A percentile compares a stretch with the other conserved stretches of the same genome.
Evolutionary conservation across 2,797 vertebrate genomes (phyloP).

Genomic region (Acomys russatus): DNA sequence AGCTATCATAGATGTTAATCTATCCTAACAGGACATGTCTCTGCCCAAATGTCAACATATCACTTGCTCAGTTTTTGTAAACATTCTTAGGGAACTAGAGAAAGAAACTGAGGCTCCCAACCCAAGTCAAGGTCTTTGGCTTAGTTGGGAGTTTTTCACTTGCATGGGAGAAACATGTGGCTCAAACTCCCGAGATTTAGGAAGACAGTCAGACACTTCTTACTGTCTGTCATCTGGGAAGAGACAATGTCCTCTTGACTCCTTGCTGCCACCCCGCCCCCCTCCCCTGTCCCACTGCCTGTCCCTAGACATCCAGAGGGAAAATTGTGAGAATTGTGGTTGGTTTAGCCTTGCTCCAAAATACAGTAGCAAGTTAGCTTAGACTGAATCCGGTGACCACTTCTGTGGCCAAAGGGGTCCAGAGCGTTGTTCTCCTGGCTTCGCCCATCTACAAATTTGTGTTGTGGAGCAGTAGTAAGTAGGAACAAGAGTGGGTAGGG

Average conservation of each 20-base stretch:
- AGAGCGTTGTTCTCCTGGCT: not conserved
- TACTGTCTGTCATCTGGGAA: not conserved
- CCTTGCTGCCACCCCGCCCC: no score
- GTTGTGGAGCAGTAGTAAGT: not conserved
- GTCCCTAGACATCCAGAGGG: not conserved
- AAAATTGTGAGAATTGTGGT: not conserved
- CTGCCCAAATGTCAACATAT: not conserved
- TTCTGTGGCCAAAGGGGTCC: not conserved
- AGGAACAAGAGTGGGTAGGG: not conserved
- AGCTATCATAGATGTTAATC: not conserved
- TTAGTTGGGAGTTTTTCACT: conserved; percentile 37
- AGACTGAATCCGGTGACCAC: not conserved
- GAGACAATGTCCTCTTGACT: not conserved
- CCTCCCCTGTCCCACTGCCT: no score
- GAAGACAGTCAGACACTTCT: not conserved
- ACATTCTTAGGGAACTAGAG: not conserved
- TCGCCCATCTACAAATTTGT: no score
- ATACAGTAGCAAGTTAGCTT: not conserved
- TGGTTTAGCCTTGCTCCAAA: not conserved
- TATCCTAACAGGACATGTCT: not conserved
- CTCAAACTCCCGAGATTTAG: conserved; percentile 55
- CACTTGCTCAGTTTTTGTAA: not conserved
- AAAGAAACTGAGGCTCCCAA: not conserved
- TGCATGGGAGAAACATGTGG: not conserved
- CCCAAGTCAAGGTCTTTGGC: not conserved